Percentiles rank a stretch among this genome's conserved stretches.
These are phyloP conservation scores for Vireo griseus DNA, from an alignment of 2,797 vertebrate species.

Conservation along the genomic window DNA sequence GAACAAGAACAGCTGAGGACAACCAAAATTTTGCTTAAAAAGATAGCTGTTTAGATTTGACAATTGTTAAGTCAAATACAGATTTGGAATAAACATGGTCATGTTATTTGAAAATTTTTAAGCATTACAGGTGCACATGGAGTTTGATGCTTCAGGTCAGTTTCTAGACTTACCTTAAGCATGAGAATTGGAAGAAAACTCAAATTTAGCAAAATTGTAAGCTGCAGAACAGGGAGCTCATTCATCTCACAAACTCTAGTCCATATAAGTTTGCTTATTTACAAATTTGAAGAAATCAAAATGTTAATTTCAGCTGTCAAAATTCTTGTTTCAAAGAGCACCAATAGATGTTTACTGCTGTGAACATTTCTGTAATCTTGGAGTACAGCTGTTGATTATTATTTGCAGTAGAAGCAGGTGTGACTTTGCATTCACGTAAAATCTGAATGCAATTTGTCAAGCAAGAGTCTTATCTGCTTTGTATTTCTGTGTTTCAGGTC, in stretches of 20 bases:
- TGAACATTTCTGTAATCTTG: background rate
- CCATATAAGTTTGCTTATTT: background rate
- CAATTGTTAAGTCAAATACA: background rate
- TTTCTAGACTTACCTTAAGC: background rate
- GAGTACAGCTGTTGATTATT: background rate
- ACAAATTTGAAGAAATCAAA: background rate
- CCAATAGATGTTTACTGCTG: background rate
- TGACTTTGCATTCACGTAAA: background rate
- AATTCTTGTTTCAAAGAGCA: background rate
- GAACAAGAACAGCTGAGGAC: background rate
- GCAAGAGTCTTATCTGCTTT: background rate
- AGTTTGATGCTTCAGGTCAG: background rate
- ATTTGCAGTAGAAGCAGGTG: background rate
- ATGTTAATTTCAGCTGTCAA: background rate
- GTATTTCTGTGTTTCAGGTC: slow-evolving; percentile 71
- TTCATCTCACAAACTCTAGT: background rate
- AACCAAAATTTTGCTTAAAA: background rate
- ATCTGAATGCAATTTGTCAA: background rate
- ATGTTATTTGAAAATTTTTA: background rate
- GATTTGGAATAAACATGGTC: background rate
- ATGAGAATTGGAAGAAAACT: background rate
- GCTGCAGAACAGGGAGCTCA: background rate
- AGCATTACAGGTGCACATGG: background rate
- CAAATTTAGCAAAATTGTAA: background rate
- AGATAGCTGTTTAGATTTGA: background rate